Evolutionary conservation across 2,797 vertebrate species (phyloP).

Genomic region (Myotis daubentonii): DNA sequence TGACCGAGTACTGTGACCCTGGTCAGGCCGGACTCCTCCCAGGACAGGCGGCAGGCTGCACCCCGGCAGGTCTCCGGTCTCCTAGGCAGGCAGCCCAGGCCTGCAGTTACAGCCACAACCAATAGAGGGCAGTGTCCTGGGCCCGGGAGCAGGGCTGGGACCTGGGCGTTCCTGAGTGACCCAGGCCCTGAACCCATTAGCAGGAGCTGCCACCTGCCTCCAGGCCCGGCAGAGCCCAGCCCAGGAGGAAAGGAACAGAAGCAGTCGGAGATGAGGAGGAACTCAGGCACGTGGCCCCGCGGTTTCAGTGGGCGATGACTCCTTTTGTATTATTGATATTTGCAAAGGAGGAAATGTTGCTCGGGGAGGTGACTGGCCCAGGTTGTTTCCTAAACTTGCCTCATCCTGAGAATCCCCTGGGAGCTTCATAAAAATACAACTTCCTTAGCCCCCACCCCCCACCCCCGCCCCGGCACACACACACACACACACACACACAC

Average conservation of each 20-base stretch:
- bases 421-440: background rate
- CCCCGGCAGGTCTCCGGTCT: background rate
- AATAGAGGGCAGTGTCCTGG: background rate
- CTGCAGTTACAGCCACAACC: background rate
- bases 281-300: rapidly evolving
- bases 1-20: background rate
- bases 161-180: background rate
- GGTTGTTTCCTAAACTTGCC: background rate
- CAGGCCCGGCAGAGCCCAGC: background rate
- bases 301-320: rapidly evolving
- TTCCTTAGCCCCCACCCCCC: background rate
- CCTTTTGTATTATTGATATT: rapidly evolving
- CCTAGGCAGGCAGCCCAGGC: background rate
- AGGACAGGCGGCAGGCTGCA: background rate
- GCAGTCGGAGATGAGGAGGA: background rate
- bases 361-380: background rate
- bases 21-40: background rate
- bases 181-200: background rate
- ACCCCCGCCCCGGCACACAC: too few species aligned
- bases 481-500: too few species aligned
- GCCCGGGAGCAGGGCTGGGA: background rate
- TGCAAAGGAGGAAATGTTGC: background rate
- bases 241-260: background rate
- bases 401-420: background rate
- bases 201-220: background rate